These are phyloP conservation scores for Pinna nobilis DNA, from an alignment of 1,140 invertebrate species.

Conservation along the genomic window DNA sequence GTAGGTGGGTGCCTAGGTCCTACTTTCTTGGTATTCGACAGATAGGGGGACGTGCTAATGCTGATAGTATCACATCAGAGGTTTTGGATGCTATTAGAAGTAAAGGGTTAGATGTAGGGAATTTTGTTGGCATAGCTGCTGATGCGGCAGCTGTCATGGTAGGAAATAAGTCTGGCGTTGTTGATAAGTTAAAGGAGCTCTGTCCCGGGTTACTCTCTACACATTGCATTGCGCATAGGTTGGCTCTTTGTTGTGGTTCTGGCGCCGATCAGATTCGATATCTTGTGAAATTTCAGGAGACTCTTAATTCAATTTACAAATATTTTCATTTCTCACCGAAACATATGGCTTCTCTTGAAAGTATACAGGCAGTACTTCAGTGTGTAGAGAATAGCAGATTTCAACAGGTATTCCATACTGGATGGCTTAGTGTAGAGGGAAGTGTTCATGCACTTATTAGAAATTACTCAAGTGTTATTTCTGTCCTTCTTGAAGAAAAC, in stretches of 20 bases:
- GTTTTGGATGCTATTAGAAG: background rate
- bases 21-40: slow-evolving; percentile 20
- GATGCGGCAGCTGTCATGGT: slow-evolving; percentile 27
- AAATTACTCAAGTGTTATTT: slow-evolving; percentile 23
- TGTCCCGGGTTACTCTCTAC: slow-evolving; percentile 13
- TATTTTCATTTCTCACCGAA: slow-evolving; percentile 26
- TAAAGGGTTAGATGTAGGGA: slow-evolving; percentile 2
- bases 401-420: slow-evolving; percentile 36
- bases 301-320: slow-evolving; percentile 31
- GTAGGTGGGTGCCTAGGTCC: background rate
- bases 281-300: slow-evolving; percentile 30
- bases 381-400: background rate
- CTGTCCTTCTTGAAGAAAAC: slow-evolving; percentile 27
- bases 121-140: slow-evolving; percentile 16
- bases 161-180: slow-evolving; percentile 28
- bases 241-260: slow-evolving; percentile 20
- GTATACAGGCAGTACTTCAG: slow-evolving; percentile 15
- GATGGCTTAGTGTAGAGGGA: slow-evolving; percentile 38
- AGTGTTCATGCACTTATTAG: slow-evolving; percentile 5
- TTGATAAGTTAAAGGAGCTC: slow-evolving; percentile 21
- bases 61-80: slow-evolving; percentile 11
- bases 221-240: slow-evolving; percentile 32
- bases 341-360: slow-evolving; percentile 6
- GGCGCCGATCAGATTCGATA: slow-evolving; percentile 20
- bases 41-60: slow-evolving; percentile 5